A percentile compares a stretch with the other conserved stretches of the same genome.
Evolutionary conservation across 2,797 vertebrate species (phyloP).

Genomic region (Scolopax rusticola): DNA sequence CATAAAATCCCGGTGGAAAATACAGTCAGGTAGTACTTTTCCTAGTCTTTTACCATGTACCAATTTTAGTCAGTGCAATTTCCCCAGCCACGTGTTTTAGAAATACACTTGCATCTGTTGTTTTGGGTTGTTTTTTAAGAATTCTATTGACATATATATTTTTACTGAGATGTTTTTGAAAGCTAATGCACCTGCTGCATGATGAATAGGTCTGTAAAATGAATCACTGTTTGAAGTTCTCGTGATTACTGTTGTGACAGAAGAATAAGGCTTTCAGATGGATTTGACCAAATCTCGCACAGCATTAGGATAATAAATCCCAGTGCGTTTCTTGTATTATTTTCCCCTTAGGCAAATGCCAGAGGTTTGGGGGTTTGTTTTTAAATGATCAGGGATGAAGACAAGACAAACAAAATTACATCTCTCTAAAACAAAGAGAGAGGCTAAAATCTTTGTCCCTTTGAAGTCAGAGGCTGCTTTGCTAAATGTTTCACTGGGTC

Average conservation of each 20-base stretch:
- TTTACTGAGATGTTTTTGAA: not conserved
- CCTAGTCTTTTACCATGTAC: not conserved
- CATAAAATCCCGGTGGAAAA: not conserved
- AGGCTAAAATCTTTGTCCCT: not conserved
- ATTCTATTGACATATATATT: not conserved
- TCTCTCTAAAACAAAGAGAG: not conserved
- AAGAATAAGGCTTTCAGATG: not conserved
- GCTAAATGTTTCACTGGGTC: not conserved
- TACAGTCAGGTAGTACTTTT: not conserved
- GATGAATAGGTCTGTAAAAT: not conserved
- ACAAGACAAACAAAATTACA: not conserved
- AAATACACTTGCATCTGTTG: not conserved
- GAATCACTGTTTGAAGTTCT: not conserved
- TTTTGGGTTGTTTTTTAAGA: not conserved
- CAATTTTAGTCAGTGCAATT: not conserved
- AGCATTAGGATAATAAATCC: not conserved
- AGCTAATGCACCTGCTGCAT: not conserved
- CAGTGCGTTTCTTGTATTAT: not conserved
- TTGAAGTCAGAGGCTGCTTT: not conserved
- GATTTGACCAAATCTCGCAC: not conserved
- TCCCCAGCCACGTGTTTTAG: not conserved
- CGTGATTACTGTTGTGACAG: not conserved
- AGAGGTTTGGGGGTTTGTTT: not conserved
- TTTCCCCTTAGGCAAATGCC: not conserved
- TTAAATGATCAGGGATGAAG: not conserved